A percentile compares a stretch with the other conserved stretches of the same genome.
phyloP scores from a whole-genome alignment of 1,140 invertebrate genomes.

The Caerostris darwini region DNA sequence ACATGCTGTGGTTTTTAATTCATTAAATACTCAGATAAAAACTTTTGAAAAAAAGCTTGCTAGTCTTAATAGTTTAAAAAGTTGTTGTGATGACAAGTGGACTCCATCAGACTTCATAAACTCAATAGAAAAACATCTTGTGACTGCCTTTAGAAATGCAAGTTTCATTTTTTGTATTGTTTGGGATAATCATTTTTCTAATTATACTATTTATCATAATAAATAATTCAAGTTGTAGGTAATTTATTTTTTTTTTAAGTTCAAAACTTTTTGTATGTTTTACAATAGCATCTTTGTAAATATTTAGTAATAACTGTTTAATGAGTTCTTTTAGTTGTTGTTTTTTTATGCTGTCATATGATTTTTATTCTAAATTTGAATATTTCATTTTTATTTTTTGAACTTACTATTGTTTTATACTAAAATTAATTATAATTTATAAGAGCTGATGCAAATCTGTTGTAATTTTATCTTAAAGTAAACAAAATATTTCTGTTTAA shows the following conservation, averaged over 20 bases:
- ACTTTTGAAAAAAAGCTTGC: constrained; percentile 46
- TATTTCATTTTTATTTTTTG: background rate
- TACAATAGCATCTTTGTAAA: background rate
- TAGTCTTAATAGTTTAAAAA: background rate
- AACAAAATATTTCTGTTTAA: too few species aligned
- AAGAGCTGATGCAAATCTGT: too few species aligned
- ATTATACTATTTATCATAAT: background rate
- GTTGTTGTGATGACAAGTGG: constrained; percentile 53
- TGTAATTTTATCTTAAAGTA: too few species aligned
- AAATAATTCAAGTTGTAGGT: background rate
- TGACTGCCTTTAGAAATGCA: constrained; percentile 65
- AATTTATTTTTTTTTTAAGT: background rate
- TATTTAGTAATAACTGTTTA: background rate
- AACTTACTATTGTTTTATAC: background rate
- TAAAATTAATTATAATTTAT: too few species aligned
- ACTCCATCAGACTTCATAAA: constrained; percentile 13
- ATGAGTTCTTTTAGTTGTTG: background rate
- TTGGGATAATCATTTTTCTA: background rate
- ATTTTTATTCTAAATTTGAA: background rate
- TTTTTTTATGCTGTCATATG: background rate
- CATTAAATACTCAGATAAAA: constrained; percentile 53
- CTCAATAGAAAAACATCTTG: constrained; percentile 49
- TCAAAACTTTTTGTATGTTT: background rate
- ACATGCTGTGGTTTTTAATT: background rate
- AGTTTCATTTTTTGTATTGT: background rate